A percentile compares a stretch with the other conserved stretches of the same genome.
phyloP scores from a whole-genome alignment of 2,888 invertebrate genomes.

The Rhaphigaster nebulosa region DNA sequence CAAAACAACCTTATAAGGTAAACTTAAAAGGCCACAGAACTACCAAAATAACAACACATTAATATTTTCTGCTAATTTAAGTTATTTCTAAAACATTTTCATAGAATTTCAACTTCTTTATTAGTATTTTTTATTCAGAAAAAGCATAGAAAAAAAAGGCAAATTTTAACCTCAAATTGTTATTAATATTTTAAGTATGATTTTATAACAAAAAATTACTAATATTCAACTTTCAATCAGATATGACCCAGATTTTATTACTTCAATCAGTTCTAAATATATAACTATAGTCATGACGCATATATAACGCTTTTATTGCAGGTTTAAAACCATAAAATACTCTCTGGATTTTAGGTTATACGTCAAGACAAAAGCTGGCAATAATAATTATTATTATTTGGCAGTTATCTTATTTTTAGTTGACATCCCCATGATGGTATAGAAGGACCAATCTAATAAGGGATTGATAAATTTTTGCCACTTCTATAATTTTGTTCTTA shows the following conservation, averaged over 20 bases:
- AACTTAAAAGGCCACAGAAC: conserved; percentile 27
- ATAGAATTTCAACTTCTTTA: background rate
- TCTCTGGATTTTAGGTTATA: background rate
- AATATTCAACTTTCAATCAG: background rate
- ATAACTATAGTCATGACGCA: too few species aligned
- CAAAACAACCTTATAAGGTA: conserved; percentile 56
- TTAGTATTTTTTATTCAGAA: background rate
- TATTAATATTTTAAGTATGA: background rate
- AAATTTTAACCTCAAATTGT: background rate
- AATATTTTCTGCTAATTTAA: background rate
- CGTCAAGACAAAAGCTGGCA: background rate
- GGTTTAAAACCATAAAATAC: background rate
- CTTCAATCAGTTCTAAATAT: too few species aligned
- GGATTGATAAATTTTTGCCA: too few species aligned
- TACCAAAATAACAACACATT: conserved; percentile 24
- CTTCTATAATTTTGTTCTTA: too few species aligned
- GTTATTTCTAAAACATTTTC: background rate
- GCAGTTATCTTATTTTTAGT: background rate
- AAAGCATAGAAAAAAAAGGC: background rate
- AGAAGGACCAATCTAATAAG: too few species aligned
- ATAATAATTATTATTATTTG: background rate
- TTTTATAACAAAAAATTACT: background rate
- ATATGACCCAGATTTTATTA: background rate
- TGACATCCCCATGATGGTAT: too few species aligned
- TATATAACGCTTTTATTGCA: background rate